Evolutionary conservation across 2,113 vertebrate species (phyloP).

Genomic region (Anhinga rufa): DNA sequence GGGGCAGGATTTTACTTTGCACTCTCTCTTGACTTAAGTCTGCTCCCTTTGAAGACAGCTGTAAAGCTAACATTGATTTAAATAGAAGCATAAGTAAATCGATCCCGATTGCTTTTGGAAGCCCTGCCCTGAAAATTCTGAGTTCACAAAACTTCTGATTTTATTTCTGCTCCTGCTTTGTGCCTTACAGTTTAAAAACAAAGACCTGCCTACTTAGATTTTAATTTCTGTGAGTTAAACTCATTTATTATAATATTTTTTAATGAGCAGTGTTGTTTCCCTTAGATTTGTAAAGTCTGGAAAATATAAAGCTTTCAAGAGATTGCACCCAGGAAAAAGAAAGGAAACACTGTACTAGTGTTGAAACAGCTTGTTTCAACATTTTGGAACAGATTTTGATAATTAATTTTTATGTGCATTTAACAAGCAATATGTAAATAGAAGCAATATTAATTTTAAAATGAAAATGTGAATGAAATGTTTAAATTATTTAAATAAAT

Average conservation of each 20-base stretch:
- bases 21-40: not conserved
- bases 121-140: not conserved
- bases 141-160: not conserved
- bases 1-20: slow-evolving; percentile 24
- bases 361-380: not conserved
- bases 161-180: not conserved
- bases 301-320: not conserved
- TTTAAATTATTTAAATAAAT: not conserved
- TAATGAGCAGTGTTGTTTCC: not conserved
- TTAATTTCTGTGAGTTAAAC: not conserved
- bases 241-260: not conserved
- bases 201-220: not conserved
- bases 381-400: not conserved
- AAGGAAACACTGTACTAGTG: not conserved
- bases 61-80: slow-evolving; percentile 43
- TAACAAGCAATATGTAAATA: not conserved
- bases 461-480: not conserved
- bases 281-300: not conserved
- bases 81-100: not conserved
- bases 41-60: slow-evolving; percentile 14
- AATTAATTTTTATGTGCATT: not conserved
- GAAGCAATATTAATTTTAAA: not conserved
- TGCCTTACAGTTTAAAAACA: not conserved
- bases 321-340: not conserved
- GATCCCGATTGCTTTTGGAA: not conserved